Conservation (phyloP, 2,797 vertebrate species). For the Saxicola maurus region DNA sequence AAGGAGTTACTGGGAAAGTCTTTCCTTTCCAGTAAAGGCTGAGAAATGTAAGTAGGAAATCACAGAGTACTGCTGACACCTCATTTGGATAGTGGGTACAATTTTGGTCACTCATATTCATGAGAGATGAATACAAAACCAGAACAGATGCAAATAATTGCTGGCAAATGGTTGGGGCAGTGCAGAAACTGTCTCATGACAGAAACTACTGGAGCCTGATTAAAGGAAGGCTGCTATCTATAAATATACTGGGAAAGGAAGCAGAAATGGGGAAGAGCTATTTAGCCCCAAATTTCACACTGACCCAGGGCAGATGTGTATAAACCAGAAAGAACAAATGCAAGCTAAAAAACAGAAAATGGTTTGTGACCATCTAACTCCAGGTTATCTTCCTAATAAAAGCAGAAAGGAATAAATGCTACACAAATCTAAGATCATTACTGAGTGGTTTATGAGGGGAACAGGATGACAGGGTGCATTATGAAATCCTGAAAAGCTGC, state of each 20-base stretch:
- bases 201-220: neutral
- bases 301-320: neutral
- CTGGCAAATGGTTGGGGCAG: neutral
- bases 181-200: neutral
- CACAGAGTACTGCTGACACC: neutral
- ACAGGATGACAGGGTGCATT: neutral
- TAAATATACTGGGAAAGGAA: neutral
- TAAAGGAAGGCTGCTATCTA: neutral
- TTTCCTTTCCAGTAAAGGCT: neutral
- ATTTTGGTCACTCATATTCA: neutral
- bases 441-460: neutral
- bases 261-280: neutral
- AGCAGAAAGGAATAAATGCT: neutral
- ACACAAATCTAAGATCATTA: accelerated
- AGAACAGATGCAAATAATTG: neutral
- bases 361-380: neutral
- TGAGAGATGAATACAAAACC: neutral
- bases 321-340: neutral
- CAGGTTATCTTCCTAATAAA: neutral
- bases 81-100: neutral
- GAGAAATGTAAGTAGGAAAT: neutral
- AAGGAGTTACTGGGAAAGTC: neutral
- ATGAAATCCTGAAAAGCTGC: neutral
- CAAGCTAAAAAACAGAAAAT: neutral
- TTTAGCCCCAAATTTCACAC: neutral